These are phyloP conservation scores for Hymenochirus boettgeri DNA, from an alignment of 2,113 vertebrate species.

Conservation along the genomic window DNA sequence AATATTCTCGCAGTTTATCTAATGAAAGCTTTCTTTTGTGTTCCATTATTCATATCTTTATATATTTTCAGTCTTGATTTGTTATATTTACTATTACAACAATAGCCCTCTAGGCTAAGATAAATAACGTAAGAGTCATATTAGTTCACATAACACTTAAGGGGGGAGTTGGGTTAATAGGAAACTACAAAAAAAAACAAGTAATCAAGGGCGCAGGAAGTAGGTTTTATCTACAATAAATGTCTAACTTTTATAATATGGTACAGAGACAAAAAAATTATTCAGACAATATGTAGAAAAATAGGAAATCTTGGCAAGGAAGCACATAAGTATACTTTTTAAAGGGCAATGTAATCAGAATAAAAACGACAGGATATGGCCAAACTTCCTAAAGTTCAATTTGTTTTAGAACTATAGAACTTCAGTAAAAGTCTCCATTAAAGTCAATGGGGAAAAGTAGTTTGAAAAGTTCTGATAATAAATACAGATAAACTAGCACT, in stretches of 20 bases:
- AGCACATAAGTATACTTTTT: too few species aligned
- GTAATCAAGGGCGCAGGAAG: neutral
- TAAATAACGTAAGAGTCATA: neutral
- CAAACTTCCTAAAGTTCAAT: too few species aligned
- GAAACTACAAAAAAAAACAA: neutral
- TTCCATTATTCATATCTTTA: constrained; percentile 2
- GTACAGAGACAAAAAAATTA: neutral
- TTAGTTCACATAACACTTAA: neutral
- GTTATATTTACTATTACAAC: neutral
- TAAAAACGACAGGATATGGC: too few species aligned
- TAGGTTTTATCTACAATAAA: neutral
- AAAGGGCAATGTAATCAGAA: too few species aligned
- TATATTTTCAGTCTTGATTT: neutral
- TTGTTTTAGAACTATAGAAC: too few species aligned
- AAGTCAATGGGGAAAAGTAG: too few species aligned
- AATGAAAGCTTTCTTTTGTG: neutral
- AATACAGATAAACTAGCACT: too few species aligned
- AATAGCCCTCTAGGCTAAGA: neutral
- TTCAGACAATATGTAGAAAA: too few species aligned
- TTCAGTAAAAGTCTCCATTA: too few species aligned
- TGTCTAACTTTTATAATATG: neutral
- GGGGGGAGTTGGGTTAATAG: neutral
- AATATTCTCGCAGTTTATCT: neutral
- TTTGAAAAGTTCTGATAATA: too few species aligned
- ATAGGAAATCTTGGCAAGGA: too few species aligned